phyloP scores from a whole-genome alignment of 23 tunicate species.

The Diplosoma virens region DNA sequence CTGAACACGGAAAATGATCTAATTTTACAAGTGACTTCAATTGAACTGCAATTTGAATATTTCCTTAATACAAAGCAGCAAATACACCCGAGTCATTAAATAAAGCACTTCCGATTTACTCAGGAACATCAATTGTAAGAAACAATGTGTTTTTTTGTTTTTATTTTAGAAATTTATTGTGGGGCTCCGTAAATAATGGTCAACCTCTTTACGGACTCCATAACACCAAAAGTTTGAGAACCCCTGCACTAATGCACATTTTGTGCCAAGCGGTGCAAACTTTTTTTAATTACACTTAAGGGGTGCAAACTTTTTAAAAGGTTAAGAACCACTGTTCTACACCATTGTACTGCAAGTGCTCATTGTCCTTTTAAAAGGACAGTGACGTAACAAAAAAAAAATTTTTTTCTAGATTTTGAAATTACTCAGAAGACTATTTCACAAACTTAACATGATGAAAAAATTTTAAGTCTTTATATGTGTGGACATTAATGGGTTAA shows the following conservation, averaged over 20 bases:
- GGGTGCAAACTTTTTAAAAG: too few relatives aligned
- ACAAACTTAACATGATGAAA: too few relatives aligned
- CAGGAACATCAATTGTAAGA: constrained; percentile 15
- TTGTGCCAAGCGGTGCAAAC: too few relatives aligned
- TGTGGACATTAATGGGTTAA: too few relatives aligned
- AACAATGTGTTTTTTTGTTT: constrained; percentile 25
- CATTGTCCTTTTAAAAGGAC: too few relatives aligned
- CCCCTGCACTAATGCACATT: constrained; percentile 18
- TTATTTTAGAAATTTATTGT: constrained; percentile 20
- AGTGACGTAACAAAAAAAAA: too few relatives aligned
- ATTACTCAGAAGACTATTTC: too few relatives aligned
- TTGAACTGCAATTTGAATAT: constrained; percentile 25
- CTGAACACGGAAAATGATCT: constrained; percentile 22
- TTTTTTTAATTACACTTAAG: too few relatives aligned
- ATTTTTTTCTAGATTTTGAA: too few relatives aligned
- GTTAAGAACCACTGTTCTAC: too few relatives aligned
- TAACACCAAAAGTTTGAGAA: constrained; percentile 22
- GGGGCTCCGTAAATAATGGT: constrained; percentile 28
- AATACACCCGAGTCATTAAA: constrained; percentile 24
- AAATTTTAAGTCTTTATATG: too few relatives aligned
- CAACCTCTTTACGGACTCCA: constrained; percentile 18
- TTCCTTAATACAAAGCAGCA: constrained; percentile 2
- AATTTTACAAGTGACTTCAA: constrained; percentile 18
- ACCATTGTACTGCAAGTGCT: too few relatives aligned
- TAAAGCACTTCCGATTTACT: constrained; percentile 24